Evolutionary conservation across 2,797 vertebrate species (phyloP).

Genomic region (Melopsittacus undulatus): DNA sequence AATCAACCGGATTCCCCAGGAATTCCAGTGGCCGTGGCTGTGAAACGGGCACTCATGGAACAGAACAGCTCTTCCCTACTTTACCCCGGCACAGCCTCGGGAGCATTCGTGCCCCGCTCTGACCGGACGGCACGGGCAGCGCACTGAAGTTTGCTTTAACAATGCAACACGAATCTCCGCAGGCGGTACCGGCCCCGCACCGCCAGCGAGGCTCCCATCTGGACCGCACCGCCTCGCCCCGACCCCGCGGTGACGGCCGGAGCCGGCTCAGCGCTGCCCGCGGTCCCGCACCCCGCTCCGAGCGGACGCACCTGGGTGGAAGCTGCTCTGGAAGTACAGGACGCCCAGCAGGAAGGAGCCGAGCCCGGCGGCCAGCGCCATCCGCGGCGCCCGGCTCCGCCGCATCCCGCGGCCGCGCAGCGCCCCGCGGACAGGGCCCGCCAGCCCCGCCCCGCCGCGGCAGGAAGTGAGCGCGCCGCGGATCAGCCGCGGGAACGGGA

Average conservation of each 20-base stretch:
- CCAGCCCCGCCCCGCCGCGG: neutral
- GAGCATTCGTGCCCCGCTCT: neutral
- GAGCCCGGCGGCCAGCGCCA: conserved; percentile 80
- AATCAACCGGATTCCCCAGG: neutral
- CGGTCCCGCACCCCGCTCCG: neutral
- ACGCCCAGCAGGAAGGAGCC: conserved; percentile 83
- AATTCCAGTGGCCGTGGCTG: fast-evolving
- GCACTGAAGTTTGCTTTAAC: fast-evolving
- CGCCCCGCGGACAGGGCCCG: neutral
- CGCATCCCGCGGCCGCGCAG: conserved; percentile 75
- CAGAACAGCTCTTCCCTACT: neutral
- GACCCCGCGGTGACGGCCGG: too few relatives aligned
- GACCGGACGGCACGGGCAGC: fast-evolving
- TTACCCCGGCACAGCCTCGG: neutral
- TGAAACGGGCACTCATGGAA: fast-evolving
- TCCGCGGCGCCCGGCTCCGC: conserved; percentile 75
- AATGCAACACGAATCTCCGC: fast-evolving
- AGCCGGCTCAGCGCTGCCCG: neutral
- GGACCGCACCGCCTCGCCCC: neutral
- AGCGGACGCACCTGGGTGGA: conserved; percentile 80
- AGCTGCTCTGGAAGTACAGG: conserved; percentile 84
- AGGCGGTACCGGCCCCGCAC: fast-evolving
- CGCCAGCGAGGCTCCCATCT: neutral
- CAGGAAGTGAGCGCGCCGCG: neutral
- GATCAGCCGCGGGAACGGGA: neutral